These are phyloP conservation scores for Clanis bilineata DNA, from an alignment of 2,888 invertebrate genomes.

Conservation along the genomic window DNA sequence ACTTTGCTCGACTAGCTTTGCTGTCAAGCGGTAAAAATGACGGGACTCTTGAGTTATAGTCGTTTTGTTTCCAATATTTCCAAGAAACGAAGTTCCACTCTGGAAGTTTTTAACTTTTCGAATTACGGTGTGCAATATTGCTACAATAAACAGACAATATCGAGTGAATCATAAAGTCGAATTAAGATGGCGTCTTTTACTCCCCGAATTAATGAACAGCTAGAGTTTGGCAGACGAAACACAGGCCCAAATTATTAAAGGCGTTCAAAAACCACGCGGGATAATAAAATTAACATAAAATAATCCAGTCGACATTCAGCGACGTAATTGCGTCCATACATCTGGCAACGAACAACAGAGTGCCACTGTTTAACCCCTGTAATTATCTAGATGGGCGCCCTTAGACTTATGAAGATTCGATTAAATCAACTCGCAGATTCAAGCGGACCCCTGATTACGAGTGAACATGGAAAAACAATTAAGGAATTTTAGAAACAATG, in stretches of 20 bases:
- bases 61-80: constrained; percentile 14
- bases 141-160: constrained; percentile 1
- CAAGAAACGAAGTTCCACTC: neutral
- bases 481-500: constrained; percentile 73
- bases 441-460: constrained; percentile 60
- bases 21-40: constrained; percentile 41
- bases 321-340: constrained; percentile 59
- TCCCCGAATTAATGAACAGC: constrained; percentile 7
- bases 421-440: constrained; percentile 64
- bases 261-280: constrained; percentile 22
- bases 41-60: constrained; percentile 22
- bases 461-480: constrained; percentile 79
- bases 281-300: constrained; percentile 35
- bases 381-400: constrained; percentile 14
- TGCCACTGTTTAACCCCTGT: constrained; percentile 51
- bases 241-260: constrained; percentile 9
- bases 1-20: constrained; percentile 46
- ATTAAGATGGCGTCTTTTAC: constrained; percentile 4
- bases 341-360: constrained; percentile 62
- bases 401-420: constrained; percentile 57
- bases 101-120: neutral
- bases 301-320: constrained; percentile 18
- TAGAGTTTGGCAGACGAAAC: constrained; percentile 7
- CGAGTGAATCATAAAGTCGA: constrained; percentile 1
- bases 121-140: neutral